A percentile compares a stretch with the other conserved stretches of the same genome.
These are phyloP conservation scores for Emydocephalus ijimae DNA, from an alignment of 2,113 vertebrate genomes.

Conservation along the genomic window DNA sequence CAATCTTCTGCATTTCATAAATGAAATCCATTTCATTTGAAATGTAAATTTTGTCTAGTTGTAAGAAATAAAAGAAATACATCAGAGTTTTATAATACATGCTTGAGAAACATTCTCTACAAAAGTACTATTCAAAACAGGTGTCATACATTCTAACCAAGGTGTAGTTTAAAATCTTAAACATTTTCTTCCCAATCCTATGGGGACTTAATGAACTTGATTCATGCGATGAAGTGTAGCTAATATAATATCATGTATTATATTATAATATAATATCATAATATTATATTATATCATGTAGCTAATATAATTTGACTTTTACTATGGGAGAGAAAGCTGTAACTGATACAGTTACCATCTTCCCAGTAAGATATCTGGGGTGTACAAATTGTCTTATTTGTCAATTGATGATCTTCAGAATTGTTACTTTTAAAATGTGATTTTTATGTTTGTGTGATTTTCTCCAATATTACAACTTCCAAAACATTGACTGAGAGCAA, in stretches of 20 bases:
- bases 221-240: neutral
- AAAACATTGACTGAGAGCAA: neutral
- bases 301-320: neutral
- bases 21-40: neutral
- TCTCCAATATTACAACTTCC: neutral
- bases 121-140: neutral
- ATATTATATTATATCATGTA: neutral
- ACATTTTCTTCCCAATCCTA: neutral
- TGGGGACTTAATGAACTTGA: neutral
- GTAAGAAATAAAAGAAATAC: neutral
- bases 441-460: neutral
- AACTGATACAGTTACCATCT: neutral
- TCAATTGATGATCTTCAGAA: neutral
- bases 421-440: neutral
- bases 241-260: neutral
- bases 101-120: neutral
- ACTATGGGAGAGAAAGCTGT: neutral
- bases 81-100: neutral
- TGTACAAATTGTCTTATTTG: neutral
- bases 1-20: neutral
- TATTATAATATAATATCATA: no score
- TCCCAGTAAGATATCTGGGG: neutral
- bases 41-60: neutral
- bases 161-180: neutral
- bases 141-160: neutral